These are phyloP conservation scores for Bujurquina vittata DNA, from an alignment of 2,113 vertebrate genomes.

Conservation along the genomic window DNA sequence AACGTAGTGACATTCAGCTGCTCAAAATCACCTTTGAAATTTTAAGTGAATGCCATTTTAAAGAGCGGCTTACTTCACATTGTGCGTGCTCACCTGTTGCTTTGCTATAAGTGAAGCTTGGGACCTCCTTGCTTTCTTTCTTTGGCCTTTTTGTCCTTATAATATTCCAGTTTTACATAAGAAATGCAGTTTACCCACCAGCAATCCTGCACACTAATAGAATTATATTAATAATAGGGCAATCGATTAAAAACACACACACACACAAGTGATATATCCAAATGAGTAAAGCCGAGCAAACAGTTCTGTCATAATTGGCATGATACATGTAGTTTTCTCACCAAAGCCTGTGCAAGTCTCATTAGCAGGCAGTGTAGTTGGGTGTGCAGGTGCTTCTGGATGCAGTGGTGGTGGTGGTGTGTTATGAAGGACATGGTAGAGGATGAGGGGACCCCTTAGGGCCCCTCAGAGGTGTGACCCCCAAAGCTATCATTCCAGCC, in stretches of 20 bases:
- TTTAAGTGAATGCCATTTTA: background rate
- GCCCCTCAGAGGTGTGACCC: slow-evolving; percentile 52
- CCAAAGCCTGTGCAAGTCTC: background rate
- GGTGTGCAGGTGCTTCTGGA: slow-evolving; percentile 26
- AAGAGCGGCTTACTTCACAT: background rate
- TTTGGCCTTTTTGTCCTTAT: background rate
- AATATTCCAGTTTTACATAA: slow-evolving; percentile 1
- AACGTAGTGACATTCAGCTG: slow-evolving; percentile 9
- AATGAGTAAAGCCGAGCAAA: background rate
- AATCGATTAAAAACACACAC: background rate
- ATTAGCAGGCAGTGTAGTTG: background rate
- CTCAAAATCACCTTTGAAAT: background rate
- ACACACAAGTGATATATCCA: background rate
- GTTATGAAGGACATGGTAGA: background rate
- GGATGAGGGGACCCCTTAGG: background rate
- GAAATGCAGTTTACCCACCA: background rate
- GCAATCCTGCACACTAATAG: slow-evolving; percentile 24
- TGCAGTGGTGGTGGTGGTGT: slow-evolving; percentile 10
- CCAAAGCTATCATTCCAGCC: slow-evolving; percentile 71
- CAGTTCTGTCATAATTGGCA: background rate
- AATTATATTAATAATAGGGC: background rate
- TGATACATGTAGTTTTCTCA: background rate
- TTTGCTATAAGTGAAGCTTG: background rate
- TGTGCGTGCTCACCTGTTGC: background rate
- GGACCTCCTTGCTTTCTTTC: background rate